phyloP scores from a whole-genome alignment of 2,113 vertebrate species.

The Loxodonta africana region DNA sequence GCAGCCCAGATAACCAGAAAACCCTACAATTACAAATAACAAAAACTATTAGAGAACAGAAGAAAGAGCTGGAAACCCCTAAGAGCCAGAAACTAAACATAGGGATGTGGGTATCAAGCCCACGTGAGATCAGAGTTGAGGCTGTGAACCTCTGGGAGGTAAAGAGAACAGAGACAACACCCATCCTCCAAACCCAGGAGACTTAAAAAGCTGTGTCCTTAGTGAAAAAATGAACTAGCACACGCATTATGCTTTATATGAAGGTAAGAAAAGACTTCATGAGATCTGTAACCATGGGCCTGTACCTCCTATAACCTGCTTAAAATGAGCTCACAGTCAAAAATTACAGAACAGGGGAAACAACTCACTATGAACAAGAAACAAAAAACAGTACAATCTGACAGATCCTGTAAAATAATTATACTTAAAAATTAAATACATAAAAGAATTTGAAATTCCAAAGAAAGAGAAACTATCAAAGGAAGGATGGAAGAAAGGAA shows the following conservation, averaged over 20 bases:
- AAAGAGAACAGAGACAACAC: background rate
- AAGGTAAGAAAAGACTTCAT: background rate
- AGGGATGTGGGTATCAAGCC: background rate
- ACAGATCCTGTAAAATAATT: background rate
- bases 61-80: conserved; percentile 64
- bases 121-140: background rate
- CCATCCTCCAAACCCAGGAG: background rate
- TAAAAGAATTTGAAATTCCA: conserved; percentile 19
- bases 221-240: background rate
- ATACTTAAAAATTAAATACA: background rate
- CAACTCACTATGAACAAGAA: background rate
- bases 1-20: conserved; percentile 40
- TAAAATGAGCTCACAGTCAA: background rate
- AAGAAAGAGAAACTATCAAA: background rate
- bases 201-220: background rate
- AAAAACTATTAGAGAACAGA: background rate
- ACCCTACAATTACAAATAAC: background rate
- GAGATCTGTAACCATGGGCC: background rate
- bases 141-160: background rate
- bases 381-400: background rate
- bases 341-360: background rate
- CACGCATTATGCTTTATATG: background rate
- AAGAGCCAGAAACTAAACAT: background rate
- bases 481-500: background rate
- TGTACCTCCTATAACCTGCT: background rate